Base-by-base conservation (phyloP, 2,113 vertebrate species). In the Girardinichthys multiradiatus region DNA sequence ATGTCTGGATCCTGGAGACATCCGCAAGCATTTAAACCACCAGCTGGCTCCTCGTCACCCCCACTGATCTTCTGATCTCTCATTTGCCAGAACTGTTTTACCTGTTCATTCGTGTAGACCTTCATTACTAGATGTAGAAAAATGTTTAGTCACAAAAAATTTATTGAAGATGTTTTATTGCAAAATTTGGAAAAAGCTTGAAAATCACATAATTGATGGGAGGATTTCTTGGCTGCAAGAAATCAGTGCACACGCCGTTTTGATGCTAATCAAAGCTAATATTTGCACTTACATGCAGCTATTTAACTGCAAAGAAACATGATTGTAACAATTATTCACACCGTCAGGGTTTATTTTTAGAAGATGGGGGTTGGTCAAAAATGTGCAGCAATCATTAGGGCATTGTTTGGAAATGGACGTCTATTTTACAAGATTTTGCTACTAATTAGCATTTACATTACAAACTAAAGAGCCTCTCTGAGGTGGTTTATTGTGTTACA, bases 21-120 rank as follows among this genome's bases (percentile, higher is more conserved):
- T 60, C 48, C 0, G 8, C 54, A 35, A 15, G 78, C 62, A 48
- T 15, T 77, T 72, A 83, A 70, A 81, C 58, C 57, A 67, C 66
- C 79, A 89, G 76, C 80, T 89, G 85, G 87, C 76, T 80, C 68
- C 67, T 51, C 35, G 57, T 30, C n/a, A n/a, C 24, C 77, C 48
- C 27, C 14, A 4, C 28, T 70, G 78, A 81, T 83, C 86, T 72
- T 29, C 0, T 70, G 71, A 82, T 68, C 79, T 76, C 59, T 29
- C 68, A 57, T 39, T 66, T 37, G 68, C 33, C 62, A 37, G 7
- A 61, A 42, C 51, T 1, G 19, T 65, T 81, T 75, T 83, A 79
- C 58, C 82, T 81, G 86, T 88, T 79, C 75, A 75, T 80, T 79
- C 39, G 7, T 81, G 85, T 87, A 72, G 37, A 72, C 51, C 33